Percentiles rank a stretch among this genome's conserved stretches.
These are phyloP conservation scores for Excalfactoria chinensis DNA, from an alignment of 2,113 vertebrate genomes.

Conservation along the genomic window DNA sequence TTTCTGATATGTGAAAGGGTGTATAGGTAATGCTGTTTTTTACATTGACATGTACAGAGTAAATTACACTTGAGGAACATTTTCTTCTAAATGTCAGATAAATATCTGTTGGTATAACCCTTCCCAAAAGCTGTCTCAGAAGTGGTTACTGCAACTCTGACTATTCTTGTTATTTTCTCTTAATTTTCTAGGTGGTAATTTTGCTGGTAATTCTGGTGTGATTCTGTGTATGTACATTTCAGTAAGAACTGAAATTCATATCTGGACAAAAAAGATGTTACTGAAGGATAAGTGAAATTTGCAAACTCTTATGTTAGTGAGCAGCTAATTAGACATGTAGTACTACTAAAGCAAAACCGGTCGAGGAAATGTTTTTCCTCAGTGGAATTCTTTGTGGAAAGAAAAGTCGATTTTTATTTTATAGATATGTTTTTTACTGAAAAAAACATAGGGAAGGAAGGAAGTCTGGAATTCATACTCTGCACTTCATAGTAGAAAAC, in stretches of 20 bases:
- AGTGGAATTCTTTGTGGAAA: neutral
- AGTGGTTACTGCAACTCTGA: neutral
- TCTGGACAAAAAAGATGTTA: neutral
- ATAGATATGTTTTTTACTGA: neutral
- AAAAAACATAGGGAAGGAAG: neutral
- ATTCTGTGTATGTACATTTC: neutral
- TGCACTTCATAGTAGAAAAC: neutral
- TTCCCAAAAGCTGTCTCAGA: neutral
- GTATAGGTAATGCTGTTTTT: neutral
- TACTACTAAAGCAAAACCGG: neutral
- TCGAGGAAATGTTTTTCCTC: neutral
- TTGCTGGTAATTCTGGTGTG: neutral
- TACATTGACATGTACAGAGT: neutral
- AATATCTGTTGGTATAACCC: neutral
- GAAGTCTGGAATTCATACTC: neutral
- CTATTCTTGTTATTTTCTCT: neutral
- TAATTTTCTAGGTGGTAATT: neutral
- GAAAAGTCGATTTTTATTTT: neutral
- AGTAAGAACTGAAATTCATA: neutral
- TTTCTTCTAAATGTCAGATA: neutral
- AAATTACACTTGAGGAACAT: neutral
- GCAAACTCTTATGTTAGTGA: neutral
- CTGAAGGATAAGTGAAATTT: neutral
- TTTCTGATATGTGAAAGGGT: neutral
- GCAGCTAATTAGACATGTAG: neutral